Evolutionary conservation across 2,113 vertebrate genomes (phyloP).

Genomic region (Gobius niger): DNA sequence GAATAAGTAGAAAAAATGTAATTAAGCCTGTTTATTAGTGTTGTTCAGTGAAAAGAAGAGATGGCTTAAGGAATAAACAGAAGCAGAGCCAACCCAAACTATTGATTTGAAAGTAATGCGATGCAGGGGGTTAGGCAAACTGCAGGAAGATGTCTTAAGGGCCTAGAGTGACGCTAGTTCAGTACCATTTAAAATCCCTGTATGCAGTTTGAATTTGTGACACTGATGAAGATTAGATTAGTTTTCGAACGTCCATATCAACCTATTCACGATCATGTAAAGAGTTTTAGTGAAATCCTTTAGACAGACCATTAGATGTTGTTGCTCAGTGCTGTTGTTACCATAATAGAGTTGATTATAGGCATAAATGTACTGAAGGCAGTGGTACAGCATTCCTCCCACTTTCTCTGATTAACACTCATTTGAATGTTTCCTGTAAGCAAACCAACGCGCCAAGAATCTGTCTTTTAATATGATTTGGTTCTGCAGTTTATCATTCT

Average conservation of each 20-base stretch:
- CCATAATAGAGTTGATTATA: constrained; percentile 16
- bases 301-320: background rate
- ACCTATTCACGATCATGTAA: too few species aligned
- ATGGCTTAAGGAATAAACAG: constrained; percentile 6
- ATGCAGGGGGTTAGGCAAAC: background rate
- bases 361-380: constrained; percentile 17
- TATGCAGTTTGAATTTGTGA: too few species aligned
- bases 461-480: background rate
- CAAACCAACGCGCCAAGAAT: constrained; percentile 6
- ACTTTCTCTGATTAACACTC: constrained; percentile 19
- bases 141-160: background rate
- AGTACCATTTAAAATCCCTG: too few species aligned
- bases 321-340: constrained; percentile 31
- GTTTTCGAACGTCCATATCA: too few species aligned
- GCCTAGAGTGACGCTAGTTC: background rate
- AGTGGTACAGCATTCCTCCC: constrained; percentile 11
- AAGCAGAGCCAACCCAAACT: background rate
- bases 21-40: background rate
- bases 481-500: background rate
- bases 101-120: background rate
- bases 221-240: too few species aligned
- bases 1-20: constrained; percentile 18
- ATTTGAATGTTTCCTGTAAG: constrained; percentile 28
- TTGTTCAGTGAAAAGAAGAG: constrained; percentile 9
- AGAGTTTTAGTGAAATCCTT: too few species aligned